Evolutionary conservation across 2,888 invertebrate genomes (phyloP).

Genomic region (Oxytorus armatus): DNA sequence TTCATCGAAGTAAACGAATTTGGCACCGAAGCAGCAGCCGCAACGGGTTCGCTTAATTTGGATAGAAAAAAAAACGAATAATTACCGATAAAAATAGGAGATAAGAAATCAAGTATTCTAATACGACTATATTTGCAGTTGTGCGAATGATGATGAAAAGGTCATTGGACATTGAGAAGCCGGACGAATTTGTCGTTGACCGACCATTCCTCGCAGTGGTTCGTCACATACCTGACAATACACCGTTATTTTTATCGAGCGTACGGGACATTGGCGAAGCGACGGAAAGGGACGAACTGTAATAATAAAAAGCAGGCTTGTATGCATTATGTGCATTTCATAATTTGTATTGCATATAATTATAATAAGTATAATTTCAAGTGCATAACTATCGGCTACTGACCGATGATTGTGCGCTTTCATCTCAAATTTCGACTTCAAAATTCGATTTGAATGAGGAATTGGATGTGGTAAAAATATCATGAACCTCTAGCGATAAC

Average conservation of each 20-base stretch:
- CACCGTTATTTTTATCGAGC: conserved; percentile 80
- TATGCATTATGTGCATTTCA: no score
- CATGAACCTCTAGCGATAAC: no score
- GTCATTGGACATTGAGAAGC: conserved; percentile 66
- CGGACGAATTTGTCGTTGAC: conserved; percentile 80
- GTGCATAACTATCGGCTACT: no score
- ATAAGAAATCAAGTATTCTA: background rate
- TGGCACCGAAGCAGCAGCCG: conserved; percentile 87
- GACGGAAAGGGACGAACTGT: conserved; percentile 78
- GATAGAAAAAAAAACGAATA: background rate
- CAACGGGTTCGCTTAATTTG: conserved; percentile 82
- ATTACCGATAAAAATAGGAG: no score
- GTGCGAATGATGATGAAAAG: conserved; percentile 75
- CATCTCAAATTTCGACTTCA: no score
- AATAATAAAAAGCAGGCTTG: no score
- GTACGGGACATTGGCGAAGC: conserved; percentile 73
- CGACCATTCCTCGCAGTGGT: conserved; percentile 83
- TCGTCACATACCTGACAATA: conserved; percentile 75
- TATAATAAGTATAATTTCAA: no score
- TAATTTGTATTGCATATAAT: no score
- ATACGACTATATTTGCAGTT: conserved; percentile 69
- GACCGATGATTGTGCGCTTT: no score
- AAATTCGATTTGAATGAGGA: no score
- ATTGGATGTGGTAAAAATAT: background rate
- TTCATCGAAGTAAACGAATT: conserved; percentile 86